Evolutionary conservation across 2,797 vertebrate genomes (phyloP).

Genomic region (Hozukius guyotensis): DNA sequence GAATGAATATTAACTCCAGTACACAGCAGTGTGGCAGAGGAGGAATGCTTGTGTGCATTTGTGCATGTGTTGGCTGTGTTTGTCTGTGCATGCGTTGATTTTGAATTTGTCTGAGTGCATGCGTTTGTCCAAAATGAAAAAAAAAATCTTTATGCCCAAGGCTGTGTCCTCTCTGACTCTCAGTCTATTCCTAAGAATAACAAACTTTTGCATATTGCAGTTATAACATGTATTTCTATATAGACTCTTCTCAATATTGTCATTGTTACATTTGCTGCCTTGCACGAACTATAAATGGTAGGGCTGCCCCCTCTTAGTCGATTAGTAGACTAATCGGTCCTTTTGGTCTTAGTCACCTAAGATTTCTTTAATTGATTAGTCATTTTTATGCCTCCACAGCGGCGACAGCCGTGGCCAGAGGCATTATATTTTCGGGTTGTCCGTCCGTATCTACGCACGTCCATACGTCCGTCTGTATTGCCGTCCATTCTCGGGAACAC

Average conservation of each 20-base stretch:
- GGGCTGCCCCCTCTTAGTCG: too few species aligned
- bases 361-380: not conserved
- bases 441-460: too few species aligned
- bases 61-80: slow-evolving; percentile 6
- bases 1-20: slow-evolving; percentile 65
- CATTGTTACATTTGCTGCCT: not conserved
- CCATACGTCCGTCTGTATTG: too few species aligned
- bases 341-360: not conserved
- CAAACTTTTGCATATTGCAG: not conserved
- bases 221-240: not conserved
- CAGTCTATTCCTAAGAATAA: slow-evolving; percentile 10
- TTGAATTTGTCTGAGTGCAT: slow-evolving; percentile 25
- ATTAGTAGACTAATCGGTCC: too few species aligned
- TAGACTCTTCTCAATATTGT: not conserved
- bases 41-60: slow-evolving; percentile 18
- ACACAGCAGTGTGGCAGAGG: slow-evolving; percentile 39
- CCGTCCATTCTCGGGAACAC: not conserved
- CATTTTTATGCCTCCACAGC: not conserved
- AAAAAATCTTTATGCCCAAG: not conserved
- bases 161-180: slow-evolving; percentile 29
- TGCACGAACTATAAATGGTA: not conserved
- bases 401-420: too few species aligned
- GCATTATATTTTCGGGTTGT: too few species aligned
- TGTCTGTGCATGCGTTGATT: slow-evolving; percentile 35
- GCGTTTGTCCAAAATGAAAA: slow-evolving; percentile 3